A percentile compares a stretch with the other conserved stretches of the same genome.
These are phyloP conservation scores for Ornithoptera alexandrae DNA, from an alignment of 2,888 invertebrate genomes.

Conservation along the genomic window DNA sequence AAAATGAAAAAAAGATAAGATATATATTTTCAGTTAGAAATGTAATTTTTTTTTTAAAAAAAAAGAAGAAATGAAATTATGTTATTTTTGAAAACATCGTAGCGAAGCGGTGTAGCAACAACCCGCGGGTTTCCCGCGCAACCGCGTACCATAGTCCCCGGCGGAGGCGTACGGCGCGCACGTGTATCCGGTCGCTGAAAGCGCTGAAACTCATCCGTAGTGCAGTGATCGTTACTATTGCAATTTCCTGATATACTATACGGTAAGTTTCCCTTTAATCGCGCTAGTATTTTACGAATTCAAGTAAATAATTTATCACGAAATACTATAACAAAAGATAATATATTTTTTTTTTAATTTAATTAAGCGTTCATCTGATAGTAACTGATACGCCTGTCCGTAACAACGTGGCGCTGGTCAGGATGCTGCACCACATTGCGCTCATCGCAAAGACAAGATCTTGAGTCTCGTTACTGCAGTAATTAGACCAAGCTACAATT, in stretches of 20 bases:
- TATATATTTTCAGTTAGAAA: too few relatives aligned
- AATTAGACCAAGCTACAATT: too few relatives aligned
- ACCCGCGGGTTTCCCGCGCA: constrained; percentile 26
- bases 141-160: constrained; percentile 25
- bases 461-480: too few relatives aligned
- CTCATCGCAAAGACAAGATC: too few relatives aligned
- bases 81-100: constrained; percentile 7
- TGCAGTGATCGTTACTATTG: constrained; percentile 14
- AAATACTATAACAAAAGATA: neutral
- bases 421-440: too few relatives aligned
- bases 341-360: too few relatives aligned
- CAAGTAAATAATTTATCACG: neutral
- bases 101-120: constrained; percentile 11
- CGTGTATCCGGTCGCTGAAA: constrained; percentile 12
- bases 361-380: too few relatives aligned
- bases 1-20: too few relatives aligned
- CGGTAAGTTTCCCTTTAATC: constrained; percentile 14
- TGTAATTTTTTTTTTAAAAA: neutral
- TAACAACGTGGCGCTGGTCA: too few relatives aligned
- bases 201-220: constrained; percentile 1
- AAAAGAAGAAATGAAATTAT: neutral
- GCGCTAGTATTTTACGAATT: too few relatives aligned
- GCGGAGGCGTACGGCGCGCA: constrained; percentile 15
- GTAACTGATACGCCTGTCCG: too few relatives aligned
- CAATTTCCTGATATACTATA: neutral